Conservation (phyloP, 2,113 vertebrate genomes). For the Nerophis lumbriciformis region DNA sequence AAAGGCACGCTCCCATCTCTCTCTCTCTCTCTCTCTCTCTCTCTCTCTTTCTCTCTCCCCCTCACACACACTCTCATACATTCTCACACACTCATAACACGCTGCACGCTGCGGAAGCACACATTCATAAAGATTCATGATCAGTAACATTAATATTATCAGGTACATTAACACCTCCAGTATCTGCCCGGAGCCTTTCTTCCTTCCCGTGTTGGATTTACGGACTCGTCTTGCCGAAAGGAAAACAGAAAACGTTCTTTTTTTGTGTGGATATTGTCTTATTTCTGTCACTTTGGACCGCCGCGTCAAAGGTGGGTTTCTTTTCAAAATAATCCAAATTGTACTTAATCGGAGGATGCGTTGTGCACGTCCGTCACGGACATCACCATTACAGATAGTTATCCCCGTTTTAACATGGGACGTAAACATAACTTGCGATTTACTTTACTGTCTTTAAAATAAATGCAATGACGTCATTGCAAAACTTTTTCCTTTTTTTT, state of each 20-base stretch:
- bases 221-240: conserved; percentile 40
- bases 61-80: conserved; percentile 6
- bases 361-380: too few species aligned
- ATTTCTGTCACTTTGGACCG: conserved; percentile 4
- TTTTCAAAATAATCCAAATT: too few species aligned
- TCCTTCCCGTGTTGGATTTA: conserved; percentile 61
- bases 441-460: too few species aligned
- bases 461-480: too few species aligned
- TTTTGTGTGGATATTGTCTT: conserved; percentile 37
- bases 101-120: background rate
- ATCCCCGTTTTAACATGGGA: too few species aligned
- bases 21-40: conserved; percentile 41
- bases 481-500: too few species aligned
- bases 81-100: conserved; percentile 7
- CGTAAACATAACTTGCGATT: too few species aligned
- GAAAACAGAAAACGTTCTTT: conserved; percentile 9
- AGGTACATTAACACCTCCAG: conserved; percentile 13
- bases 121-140: background rate
- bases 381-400: too few species aligned
- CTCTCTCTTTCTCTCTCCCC: conserved; percentile 23
- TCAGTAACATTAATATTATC: background rate
- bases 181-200: conserved; percentile 52
- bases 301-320: background rate
- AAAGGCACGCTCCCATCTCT: too few species aligned
- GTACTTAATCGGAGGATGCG: too few species aligned